phyloP scores from a whole-genome alignment of 2,888 invertebrate genomes.

The Ernsta delagoae region DNA sequence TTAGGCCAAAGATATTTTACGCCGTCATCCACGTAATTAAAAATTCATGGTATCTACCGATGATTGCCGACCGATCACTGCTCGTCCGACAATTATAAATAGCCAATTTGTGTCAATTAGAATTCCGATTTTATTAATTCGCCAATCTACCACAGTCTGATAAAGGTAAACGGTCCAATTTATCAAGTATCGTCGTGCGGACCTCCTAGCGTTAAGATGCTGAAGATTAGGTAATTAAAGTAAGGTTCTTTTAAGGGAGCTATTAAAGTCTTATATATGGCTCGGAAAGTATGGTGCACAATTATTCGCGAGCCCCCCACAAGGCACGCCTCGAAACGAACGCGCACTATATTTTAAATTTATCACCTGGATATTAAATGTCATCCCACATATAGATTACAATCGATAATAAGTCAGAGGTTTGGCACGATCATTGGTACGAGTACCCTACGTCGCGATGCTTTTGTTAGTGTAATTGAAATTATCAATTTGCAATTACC shows the following conservation, averaged over 20 bases:
- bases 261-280: conserved; percentile 72
- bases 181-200: conserved; percentile 52
- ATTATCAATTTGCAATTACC: conserved; percentile 59
- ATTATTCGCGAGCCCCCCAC: conserved; percentile 71
- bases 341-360: conserved; percentile 60
- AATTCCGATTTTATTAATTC: conserved; percentile 40
- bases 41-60: conserved; percentile 13
- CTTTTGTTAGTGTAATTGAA: conserved; percentile 60
- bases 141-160: conserved; percentile 45
- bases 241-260: conserved; percentile 73
- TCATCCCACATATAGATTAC: conserved; percentile 71
- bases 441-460: conserved; percentile 39
- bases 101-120: conserved; percentile 34
- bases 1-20: conserved; percentile 16
- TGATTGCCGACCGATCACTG: conserved; percentile 8
- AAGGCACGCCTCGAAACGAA: conserved; percentile 51
- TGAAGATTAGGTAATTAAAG: conserved; percentile 77
- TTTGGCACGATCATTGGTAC: conserved; percentile 56
- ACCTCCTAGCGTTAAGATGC: conserved; percentile 66
- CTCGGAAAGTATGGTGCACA: conserved; percentile 50
- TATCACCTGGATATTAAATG: conserved; percentile 72
- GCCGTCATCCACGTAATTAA: conserved; percentile 17
- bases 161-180: conserved; percentile 49
- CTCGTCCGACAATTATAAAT: conserved; percentile 31
- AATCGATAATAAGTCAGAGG: conserved; percentile 56